phyloP scores from a whole-genome alignment of 1,140 invertebrate species.

The Varroa destructor region DNA sequence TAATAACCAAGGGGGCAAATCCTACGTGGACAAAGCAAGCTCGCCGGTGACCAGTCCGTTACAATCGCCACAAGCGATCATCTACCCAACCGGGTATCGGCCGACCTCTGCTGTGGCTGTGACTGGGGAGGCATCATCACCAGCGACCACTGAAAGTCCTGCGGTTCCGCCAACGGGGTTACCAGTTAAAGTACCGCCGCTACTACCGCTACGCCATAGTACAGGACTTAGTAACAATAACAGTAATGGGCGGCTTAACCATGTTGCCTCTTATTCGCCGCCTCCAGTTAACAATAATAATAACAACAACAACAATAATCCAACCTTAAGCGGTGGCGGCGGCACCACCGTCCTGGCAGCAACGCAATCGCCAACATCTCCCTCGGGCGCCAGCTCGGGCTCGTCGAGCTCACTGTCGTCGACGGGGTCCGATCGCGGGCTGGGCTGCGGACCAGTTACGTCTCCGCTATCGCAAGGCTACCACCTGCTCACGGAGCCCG shows the following conservation, averaged over 20 bases:
- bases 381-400: conserved; percentile 30
- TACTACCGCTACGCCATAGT: conserved; percentile 18
- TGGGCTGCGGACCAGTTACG: conserved; percentile 28
- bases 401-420: conserved; percentile 31
- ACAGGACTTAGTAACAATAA: conserved; percentile 19
- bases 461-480: conserved; percentile 35
- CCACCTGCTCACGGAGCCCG: conserved; percentile 34
- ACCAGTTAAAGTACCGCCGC: conserved; percentile 11
- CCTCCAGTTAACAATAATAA: not conserved
- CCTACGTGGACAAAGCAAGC: conserved; percentile 24
- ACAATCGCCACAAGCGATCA: conserved; percentile 19
- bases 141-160: conserved; percentile 24
- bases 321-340: not conserved
- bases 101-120: not conserved
- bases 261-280: conserved; percentile 9
- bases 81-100: conserved; percentile 21
- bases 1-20: conserved; percentile 9
- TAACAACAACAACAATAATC: conserved; percentile 17
- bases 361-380: conserved; percentile 29
- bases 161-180: conserved; percentile 29
- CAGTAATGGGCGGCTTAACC: conserved; percentile 14
- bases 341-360: conserved; percentile 23
- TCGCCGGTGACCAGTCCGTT: conserved; percentile 25
- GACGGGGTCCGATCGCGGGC: conserved; percentile 31
- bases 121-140: not conserved